phyloP scores from a whole-genome alignment of 2,113 vertebrate genomes.

The Casuarius casuarius region DNA sequence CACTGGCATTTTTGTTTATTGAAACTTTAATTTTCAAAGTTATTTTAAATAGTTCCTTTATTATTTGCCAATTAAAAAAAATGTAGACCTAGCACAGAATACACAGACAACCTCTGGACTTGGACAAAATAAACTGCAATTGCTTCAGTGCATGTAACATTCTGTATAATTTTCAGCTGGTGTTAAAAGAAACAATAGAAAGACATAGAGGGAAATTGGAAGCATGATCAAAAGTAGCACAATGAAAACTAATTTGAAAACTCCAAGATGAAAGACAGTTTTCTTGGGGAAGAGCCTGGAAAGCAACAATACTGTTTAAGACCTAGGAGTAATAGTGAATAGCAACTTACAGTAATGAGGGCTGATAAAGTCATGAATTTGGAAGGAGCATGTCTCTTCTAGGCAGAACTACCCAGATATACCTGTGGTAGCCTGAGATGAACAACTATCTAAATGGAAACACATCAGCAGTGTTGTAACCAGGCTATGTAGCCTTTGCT shows the following conservation, averaged over 20 bases:
- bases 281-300: background rate
- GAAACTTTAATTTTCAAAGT: background rate
- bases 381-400: background rate
- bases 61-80: background rate
- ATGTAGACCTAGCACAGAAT: background rate
- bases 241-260: background rate
- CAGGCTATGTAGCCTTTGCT: background rate
- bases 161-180: background rate
- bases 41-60: background rate
- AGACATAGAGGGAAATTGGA: background rate
- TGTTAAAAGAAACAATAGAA: background rate
- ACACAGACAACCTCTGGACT: background rate
- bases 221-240: background rate
- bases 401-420: background rate
- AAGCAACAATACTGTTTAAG: background rate
- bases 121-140: slow-evolving; percentile 11
- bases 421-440: background rate
- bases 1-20: background rate
- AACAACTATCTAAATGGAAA: background rate
- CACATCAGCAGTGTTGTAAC: background rate
- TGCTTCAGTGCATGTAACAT: background rate
- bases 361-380: background rate
- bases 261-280: background rate
- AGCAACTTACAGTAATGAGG: background rate
- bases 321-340: background rate